Evolutionary conservation across 1,140 invertebrate species (phyloP).

Genomic region (Trialeurodes vaporariorum): DNA sequence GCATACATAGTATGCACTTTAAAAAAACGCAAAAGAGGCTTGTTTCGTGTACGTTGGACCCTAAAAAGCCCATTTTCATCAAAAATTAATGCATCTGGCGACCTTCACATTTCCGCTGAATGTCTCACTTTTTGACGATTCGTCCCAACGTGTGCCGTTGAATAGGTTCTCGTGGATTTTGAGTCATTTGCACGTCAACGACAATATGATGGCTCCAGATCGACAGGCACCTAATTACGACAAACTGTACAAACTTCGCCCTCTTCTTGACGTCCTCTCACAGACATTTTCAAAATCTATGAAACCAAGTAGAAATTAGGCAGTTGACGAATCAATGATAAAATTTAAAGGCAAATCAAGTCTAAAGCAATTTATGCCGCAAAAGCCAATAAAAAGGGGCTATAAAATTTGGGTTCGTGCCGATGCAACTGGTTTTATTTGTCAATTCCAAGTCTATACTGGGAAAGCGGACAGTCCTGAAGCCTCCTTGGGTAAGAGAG

Average conservation of each 20-base stretch:
- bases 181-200: background rate
- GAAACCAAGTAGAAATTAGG: conserved; percentile 5
- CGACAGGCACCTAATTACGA: conserved; percentile 15
- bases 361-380: conserved; percentile 29
- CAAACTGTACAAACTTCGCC: conserved; percentile 23
- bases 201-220: conserved; percentile 10
- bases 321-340: conserved; percentile 26
- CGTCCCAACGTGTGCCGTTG: too few species aligned
- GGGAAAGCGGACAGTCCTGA: conserved; percentile 21
- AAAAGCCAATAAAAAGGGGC: conserved; percentile 31
- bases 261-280: conserved; percentile 10
- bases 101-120: too few species aligned
- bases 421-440: conserved; percentile 22
- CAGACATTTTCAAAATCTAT: conserved; percentile 12
- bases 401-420: conserved; percentile 30
- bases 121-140: too few species aligned
- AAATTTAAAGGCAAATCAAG: conserved; percentile 27
- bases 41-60: too few species aligned
- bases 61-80: too few species aligned
- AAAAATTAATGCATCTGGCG: too few species aligned
- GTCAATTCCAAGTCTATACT: conserved; percentile 25
- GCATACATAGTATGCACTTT: too few species aligned
- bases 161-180: background rate
- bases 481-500: conserved; percentile 23
- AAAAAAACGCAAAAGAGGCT: too few species aligned